Evolutionary conservation across 1,140 invertebrate genomes (phyloP), one percentile per base, ranked within the genome.

Genomic region (Drosophila persimilis): DNA sequence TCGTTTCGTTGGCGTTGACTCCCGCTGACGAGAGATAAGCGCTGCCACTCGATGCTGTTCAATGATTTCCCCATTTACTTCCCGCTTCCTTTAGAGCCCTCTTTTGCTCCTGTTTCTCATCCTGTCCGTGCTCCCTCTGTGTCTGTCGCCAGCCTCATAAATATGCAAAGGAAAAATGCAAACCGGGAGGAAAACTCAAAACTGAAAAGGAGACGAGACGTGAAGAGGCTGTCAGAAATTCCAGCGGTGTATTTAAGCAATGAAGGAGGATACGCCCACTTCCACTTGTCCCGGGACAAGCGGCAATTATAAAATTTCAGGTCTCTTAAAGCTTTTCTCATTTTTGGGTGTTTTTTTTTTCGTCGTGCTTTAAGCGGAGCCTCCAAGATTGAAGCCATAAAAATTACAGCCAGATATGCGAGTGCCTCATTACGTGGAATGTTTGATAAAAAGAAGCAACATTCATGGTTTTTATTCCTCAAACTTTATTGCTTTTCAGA

Each of bases 151-250:
- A 58, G 72, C 81, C 77, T 86, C 67, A 86, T 86, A 84, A 80
- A 84, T 86, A 86, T 85, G 80, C 80, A 80, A 84, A 80, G 73
- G 70, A 58, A 85, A 85, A 80, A 80, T 80, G 72, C 76, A 84
- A 80, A 69, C 47, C 73, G 73, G 77, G 44, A 54, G 11, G 4
- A 26, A 26, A 26, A 20, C 20, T 20, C 43, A 62, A 72, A 66
- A 43, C 45, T 41, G 43, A 71, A 51, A 22, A 48, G 24, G 17
- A 56, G 20, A 70, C 51, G 26, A 48, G 13, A 29, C 44, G 24
- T 13, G 31, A n/a, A 31, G 69, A 58, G 60, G 70, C 57, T 73
- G 78, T 60, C 54, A 24, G 65, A 50, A 52, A 59, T 63, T 57
- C 60, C 26, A 51, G 7, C 35, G 51, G 8, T 31, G 20, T 24